phyloP scores from a whole-genome alignment of 2,888 invertebrate genomes.

The Hyles lineata region DNA sequence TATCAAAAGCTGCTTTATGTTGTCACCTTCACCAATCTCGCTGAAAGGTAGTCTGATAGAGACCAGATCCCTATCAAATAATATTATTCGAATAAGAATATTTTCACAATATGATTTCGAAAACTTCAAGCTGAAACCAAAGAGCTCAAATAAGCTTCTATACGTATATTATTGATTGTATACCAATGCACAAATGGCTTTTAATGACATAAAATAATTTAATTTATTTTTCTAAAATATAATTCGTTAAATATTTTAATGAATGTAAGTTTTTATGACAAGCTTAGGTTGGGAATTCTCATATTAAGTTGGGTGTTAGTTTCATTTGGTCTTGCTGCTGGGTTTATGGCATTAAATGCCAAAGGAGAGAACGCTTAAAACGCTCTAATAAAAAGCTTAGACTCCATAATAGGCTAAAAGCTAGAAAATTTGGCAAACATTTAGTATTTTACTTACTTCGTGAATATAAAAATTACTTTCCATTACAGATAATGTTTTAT shows the following conservation, averaged over 20 bases:
- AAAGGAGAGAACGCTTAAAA: neutral
- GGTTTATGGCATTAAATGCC: neutral
- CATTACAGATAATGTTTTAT: too few relatives aligned
- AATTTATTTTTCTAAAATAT: neutral
- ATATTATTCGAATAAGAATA: too few relatives aligned
- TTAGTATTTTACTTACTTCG: too few relatives aligned
- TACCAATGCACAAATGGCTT: neutral
- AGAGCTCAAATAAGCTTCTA: too few relatives aligned
- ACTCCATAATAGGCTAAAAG: neutral
- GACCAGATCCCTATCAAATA: too few relatives aligned
- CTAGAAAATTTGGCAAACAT: neutral
- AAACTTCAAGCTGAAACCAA: too few relatives aligned
- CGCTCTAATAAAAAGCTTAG: neutral
- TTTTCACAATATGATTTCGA: too few relatives aligned
- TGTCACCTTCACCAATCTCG: too few relatives aligned
- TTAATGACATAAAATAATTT: neutral
- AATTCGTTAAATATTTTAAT: neutral
- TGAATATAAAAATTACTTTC: too few relatives aligned
- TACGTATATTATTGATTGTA: slow-evolving; percentile 49
- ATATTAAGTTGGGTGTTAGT: slow-evolving; percentile 7
- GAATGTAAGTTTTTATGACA: slow-evolving; percentile 9
- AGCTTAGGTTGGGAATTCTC: slow-evolving; percentile 3
- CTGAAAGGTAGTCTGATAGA: too few relatives aligned
- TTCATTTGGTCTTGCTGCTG: neutral
- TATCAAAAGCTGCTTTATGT: too few relatives aligned